Percentiles rank a stretch among this genome's conserved stretches.
These are phyloP conservation scores for Miltochrista miniata DNA, from an alignment of 2,888 invertebrate genomes.

Conservation along the genomic window DNA sequence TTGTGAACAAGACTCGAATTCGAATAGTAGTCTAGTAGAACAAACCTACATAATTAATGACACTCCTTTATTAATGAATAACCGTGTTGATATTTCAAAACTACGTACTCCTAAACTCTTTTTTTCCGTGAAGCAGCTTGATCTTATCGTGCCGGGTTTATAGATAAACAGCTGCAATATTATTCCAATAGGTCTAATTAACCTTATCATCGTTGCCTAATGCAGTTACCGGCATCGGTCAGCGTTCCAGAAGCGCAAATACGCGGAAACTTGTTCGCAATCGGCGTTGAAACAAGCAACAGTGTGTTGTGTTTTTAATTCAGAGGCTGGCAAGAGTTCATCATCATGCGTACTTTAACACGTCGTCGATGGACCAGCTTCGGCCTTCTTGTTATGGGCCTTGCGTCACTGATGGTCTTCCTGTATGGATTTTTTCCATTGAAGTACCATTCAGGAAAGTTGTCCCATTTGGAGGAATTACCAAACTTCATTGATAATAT, in stretches of 20 bases:
- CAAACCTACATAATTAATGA: too few species aligned
- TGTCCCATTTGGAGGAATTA: constrained; percentile 77
- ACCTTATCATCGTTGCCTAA: constrained; percentile 44
- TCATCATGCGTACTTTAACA: constrained; percentile 66
- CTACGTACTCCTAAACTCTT: too few species aligned
- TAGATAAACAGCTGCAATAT: constrained; percentile 2
- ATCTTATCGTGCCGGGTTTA: constrained; percentile 16
- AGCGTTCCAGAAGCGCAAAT: constrained; percentile 40
- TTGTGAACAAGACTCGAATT: too few species aligned
- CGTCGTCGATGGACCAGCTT: constrained; percentile 74
- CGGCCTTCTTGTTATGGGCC: constrained; percentile 63
- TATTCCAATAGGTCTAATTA: constrained; percentile 21
- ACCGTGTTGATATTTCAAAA: too few species aligned
- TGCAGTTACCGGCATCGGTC: constrained; percentile 33
- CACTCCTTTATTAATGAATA: too few species aligned
- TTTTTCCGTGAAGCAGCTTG: background rate
- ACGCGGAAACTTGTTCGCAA: constrained; percentile 17
- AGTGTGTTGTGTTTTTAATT: constrained; percentile 22
- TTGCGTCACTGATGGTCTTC: constrained; percentile 74
- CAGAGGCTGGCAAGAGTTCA: constrained; percentile 18
- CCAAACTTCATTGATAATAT: constrained; percentile 80
- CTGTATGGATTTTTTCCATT: constrained; percentile 85
- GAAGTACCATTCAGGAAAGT: constrained; percentile 76
- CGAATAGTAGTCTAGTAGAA: too few species aligned
- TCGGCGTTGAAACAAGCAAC: constrained; percentile 12